Evolutionary conservation across 2,888 invertebrate genomes (phyloP).

Genomic region (Tenthredo scrophulariae): DNA sequence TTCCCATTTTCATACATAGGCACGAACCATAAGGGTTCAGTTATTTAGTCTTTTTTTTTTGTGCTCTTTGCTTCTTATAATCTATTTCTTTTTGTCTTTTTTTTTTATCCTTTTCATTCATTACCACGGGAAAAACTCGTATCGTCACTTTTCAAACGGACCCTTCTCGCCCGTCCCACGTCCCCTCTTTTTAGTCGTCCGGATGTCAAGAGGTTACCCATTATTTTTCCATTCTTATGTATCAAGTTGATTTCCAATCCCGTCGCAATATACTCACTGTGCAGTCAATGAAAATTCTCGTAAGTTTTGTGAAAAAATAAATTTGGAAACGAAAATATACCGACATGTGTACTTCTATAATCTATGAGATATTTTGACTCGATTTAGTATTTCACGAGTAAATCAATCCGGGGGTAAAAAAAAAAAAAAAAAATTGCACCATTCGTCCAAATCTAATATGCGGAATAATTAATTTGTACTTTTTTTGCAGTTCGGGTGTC

Average conservation of each 20-base stretch:
- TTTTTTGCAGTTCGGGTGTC: not conserved
- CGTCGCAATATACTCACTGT: not conserved
- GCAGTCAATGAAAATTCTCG: not conserved
- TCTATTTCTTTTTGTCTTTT: conserved; percentile 8
- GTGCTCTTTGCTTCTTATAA: not conserved
- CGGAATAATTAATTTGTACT: not conserved
- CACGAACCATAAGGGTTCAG: conserved; percentile 16
- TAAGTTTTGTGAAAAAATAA: not conserved
- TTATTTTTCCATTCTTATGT: conserved; percentile 10
- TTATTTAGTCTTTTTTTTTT: not conserved
- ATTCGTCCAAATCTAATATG: not conserved
- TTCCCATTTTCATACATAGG: conserved; percentile 44
- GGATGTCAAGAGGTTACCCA: conserved; percentile 37
- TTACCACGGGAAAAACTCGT: conserved; percentile 18
- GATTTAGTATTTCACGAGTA: not conserved
- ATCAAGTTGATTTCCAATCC: not conserved
- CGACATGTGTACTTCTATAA: not conserved
- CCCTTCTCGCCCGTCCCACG: conserved; percentile 13
- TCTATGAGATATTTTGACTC: not conserved
- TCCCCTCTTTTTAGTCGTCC: not conserved
- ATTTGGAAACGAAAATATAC: not conserved
- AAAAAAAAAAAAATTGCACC: not conserved
- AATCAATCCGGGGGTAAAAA: not conserved
- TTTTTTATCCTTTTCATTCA: not conserved
- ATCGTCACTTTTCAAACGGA: conserved; percentile 17